phyloP scores from a whole-genome alignment of 1,140 invertebrate species.

The Aphis gossypii region DNA sequence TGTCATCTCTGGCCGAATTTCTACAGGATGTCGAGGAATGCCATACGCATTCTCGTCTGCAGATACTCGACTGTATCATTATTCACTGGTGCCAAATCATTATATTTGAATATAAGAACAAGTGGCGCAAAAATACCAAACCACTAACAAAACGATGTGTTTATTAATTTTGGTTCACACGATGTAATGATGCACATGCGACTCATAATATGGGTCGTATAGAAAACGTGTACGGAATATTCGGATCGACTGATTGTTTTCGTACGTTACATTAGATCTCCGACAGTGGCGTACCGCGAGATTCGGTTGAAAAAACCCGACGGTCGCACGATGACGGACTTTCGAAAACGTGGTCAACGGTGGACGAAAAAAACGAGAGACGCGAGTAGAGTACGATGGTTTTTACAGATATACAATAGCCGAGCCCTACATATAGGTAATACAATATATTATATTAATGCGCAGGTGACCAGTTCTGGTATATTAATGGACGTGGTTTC shows the following conservation, averaged over 20 bases:
- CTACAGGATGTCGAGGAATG: neutral
- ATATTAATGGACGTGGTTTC: neutral
- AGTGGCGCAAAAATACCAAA: neutral
- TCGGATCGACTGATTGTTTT: neutral
- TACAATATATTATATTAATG: neutral
- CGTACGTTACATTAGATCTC: neutral
- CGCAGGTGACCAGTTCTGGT: neutral
- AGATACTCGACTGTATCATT: neutral
- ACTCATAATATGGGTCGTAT: neutral
- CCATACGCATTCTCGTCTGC: neutral
- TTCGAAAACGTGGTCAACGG: neutral
- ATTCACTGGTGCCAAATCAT: neutral
- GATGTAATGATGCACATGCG: neutral
- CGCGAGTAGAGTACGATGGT: neutral
- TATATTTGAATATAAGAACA: neutral
- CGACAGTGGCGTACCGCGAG: neutral
- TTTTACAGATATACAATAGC: neutral
- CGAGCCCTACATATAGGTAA: neutral
- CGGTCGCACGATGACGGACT: neutral
- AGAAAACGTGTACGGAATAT: neutral
- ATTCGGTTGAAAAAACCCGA: conserved; percentile 8
- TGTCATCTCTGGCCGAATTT: conserved; percentile 14
- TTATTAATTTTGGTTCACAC: neutral
- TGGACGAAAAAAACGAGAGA: neutral
- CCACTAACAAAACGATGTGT: neutral